These are phyloP conservation scores for Tortrix viridana DNA, from an alignment of 2,888 invertebrate species.

Conservation along the genomic window DNA sequence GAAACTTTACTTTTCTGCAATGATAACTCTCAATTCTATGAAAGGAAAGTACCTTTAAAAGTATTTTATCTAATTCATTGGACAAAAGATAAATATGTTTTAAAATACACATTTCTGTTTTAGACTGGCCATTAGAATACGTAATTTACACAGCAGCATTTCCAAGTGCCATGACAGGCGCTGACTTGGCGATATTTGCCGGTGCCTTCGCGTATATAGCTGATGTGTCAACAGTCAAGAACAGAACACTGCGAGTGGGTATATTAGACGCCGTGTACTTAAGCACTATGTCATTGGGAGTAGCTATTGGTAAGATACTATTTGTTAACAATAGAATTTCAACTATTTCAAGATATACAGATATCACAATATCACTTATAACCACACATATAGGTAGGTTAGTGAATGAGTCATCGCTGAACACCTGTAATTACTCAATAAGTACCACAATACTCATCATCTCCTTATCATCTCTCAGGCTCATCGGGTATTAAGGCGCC, in stretches of 20 bases:
- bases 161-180: constrained; percentile 90
- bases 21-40: constrained; percentile 88
- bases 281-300: constrained; percentile 92
- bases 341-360: neutral
- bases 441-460: too few relatives aligned
- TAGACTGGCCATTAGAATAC: constrained; percentile 89
- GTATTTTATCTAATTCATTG: neutral
- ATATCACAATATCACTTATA: neutral
- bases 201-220: constrained; percentile 92
- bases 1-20: constrained; percentile 89
- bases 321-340: constrained; percentile 30
- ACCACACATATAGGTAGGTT: neutral
- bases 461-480: too few relatives aligned
- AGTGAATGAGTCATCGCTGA: too few relatives aligned
- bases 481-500: too few relatives aligned
- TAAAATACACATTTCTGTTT: neutral
- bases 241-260: constrained; percentile 91
- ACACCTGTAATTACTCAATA: too few relatives aligned
- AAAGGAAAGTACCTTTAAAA: constrained; percentile 65
- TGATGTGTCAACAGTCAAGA: constrained; percentile 87
- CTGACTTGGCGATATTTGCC: constrained; percentile 91
- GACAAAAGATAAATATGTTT: neutral
- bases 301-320: constrained; percentile 85
- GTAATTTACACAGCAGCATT: constrained; percentile 90
- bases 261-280: constrained; percentile 93